Evolutionary conservation across 2,888 invertebrate genomes (phyloP), one percentile per base, ranked within the genome.

Genomic region (Allophyes oxyacanthae): DNA sequence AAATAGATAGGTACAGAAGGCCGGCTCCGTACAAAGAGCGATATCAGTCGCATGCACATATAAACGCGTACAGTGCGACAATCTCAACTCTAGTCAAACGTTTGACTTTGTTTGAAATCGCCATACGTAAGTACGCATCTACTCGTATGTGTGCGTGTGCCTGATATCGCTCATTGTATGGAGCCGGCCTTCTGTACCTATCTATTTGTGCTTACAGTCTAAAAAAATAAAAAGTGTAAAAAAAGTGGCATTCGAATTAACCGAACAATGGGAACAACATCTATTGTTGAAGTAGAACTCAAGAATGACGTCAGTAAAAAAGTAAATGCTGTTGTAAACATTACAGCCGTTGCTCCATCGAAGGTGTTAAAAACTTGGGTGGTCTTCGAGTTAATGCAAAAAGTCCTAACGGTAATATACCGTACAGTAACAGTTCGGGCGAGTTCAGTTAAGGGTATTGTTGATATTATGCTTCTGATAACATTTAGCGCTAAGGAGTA

Each of bases 401-500:
- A 75, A 73, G 65, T 62, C 46, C 36, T 75, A 81, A 78, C 81
- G 75, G 79, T 76, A 66, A 70, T 70, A 60, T 79, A 81, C 74
- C 62, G 71, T 73, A 68, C 57, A 62, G 61, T 74, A 71, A 79
- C 77, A 69, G 77, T 72, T 61, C 45, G 45, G 51, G 44, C 42
- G 34, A 56, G 44, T 55, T 62, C 41, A 9, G n/a, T 42, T 49
- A 66, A 63, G 55, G 51, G 53, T 50, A 63, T 40, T 51, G 61
- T 71, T 69, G 64, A 66, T 76, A 52, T 70, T 72, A 60, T 65
- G 51, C 4, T 61, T 61, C 46, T 57, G 74, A 74, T 72, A 77
- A 74, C 65, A 62, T 71, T 71, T 55, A 64, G 36, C 51, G 41
- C 32, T 43, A 53, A 49, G 48, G 40, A 60, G 36, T 57, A 52